A percentile compares a stretch with the other conserved stretches of the same genome.
Conservation (phyloP, 2,888 invertebrate genomes). For the Eupithecia abbreviata region DNA sequence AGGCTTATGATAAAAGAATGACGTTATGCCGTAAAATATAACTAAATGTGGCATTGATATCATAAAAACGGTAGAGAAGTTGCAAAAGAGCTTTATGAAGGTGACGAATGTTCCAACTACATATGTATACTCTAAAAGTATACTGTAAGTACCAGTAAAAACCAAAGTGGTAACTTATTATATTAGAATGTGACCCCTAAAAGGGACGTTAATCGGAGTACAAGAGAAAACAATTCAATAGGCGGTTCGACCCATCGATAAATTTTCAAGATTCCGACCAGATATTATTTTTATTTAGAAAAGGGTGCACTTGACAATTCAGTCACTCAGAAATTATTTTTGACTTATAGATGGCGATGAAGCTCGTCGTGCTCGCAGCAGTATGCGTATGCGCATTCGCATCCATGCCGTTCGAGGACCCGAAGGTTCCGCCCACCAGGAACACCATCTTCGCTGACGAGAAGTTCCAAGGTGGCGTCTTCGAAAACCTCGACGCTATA, state of each 20-base stretch:
- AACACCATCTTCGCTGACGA: constrained; percentile 75
- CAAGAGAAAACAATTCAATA: not conserved
- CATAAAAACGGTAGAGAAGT: not conserved
- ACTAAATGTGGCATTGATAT: not conserved
- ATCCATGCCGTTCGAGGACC: constrained; percentile 46
- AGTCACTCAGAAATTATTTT: not conserved
- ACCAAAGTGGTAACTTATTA: too few relatives aligned
- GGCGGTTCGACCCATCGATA: not conserved
- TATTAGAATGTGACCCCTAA: too few relatives aligned
- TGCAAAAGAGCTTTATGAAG: not conserved
- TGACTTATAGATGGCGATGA: constrained; percentile 69
- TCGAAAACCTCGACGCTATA: constrained; percentile 59
- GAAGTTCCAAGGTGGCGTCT: constrained; percentile 64
- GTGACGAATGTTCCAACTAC: not conserved
- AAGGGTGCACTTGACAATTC: not conserved
- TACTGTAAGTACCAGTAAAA: too few relatives aligned
- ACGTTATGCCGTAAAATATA: not conserved
- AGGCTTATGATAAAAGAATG: constrained; percentile 14
- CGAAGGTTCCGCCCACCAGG: constrained; percentile 50
- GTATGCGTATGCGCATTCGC: constrained; percentile 56
- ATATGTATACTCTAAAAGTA: too few relatives aligned
- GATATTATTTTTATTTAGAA: not conserved
- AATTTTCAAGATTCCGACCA: not conserved
- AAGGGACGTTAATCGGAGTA: too few relatives aligned
- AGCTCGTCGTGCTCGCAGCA: constrained; percentile 55